Base-by-base conservation (phyloP, 92 coral and sea anemone species). In the Epizoanthus rinbou region DNA sequence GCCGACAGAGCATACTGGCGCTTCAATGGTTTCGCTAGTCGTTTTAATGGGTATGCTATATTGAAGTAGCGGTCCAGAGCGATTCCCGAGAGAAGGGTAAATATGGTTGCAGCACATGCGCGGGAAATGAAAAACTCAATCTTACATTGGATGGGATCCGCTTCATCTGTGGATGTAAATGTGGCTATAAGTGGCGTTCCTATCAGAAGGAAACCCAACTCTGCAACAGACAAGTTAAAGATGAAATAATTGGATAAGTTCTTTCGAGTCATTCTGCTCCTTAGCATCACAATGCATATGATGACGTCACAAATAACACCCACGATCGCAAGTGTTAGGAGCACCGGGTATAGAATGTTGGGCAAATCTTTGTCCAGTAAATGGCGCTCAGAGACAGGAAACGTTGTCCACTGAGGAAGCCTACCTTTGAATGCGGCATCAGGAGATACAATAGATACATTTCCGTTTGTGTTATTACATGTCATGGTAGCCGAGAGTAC, bases 31-130 rank as follows among this genome's bases (percentile, higher is more conserved):
- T 57, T 16, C 11, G 19, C 56, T 2, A 78, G 47, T 18, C 25
- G 50, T 19, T 78, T 62, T 25, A 78, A 17, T 41, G 82, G 82
- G 22, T 19, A 35, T 16, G 82, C 70, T 10, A 78, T 78, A 35
- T 24, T 78, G 71, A 78, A 78, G 25, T 78, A 78, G 23, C 82
- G 66, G 41, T 78, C 82, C 3, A 78, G 57, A 39, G 82, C 82
- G 4, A 78, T 60, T 43, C 82, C 82, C 11, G 82, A 78, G 11
- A 78, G 82, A 21, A 78, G 57, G 52, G 23, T 24, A 78, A 78
- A 78, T 2, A 78, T 62, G 15, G 71, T 53, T 21, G 82, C 82
- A 10, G 82, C 82, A 60, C 82, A 78, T 25, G 57, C 23, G 7
- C 82, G 71, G 59, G 82, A 41, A 8, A 78, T 59, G 39, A 78